Percentiles rank a stretch among this genome's conserved stretches.
Evolutionary conservation across 2,888 invertebrate genomes (phyloP).

Genomic region (Tromatobia lineatoria): DNA sequence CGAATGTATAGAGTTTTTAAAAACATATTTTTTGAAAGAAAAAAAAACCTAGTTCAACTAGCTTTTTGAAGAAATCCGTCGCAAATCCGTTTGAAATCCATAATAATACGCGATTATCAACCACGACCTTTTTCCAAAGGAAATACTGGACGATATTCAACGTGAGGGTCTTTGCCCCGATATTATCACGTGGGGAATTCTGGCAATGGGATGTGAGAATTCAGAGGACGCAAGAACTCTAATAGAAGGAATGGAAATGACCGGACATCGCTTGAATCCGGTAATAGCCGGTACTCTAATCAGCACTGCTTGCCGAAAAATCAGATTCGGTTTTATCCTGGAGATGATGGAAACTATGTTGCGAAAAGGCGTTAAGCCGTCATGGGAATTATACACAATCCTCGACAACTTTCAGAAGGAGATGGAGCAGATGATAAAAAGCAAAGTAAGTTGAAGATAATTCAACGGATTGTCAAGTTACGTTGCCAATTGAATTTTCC

Average conservation of each 20-base stretch:
- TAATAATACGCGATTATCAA: slow-evolving; percentile 11
- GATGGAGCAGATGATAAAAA: slow-evolving; percentile 68
- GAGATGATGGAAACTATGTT: slow-evolving; percentile 90
- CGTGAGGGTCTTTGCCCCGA: slow-evolving; percentile 88
- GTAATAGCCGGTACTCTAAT: slow-evolving; percentile 92
- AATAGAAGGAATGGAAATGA: slow-evolving; percentile 90
- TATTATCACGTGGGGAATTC: slow-evolving; percentile 94
- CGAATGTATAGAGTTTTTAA: too few species aligned
- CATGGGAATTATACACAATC: slow-evolving; percentile 86
- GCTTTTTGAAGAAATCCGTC: too few species aligned
- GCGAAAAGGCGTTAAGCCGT: slow-evolving; percentile 88
- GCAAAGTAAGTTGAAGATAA: slow-evolving; percentile 70
- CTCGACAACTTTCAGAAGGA: slow-evolving; percentile 78
- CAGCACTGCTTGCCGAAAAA: slow-evolving; percentile 88
- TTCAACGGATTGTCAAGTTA: slow-evolving; percentile 4
- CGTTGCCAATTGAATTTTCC: neutral
- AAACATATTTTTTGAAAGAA: too few species aligned
- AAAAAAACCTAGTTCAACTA: too few species aligned
- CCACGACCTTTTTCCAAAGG: slow-evolving; percentile 80
- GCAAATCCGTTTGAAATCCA: too few species aligned
- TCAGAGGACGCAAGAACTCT: slow-evolving; percentile 89
- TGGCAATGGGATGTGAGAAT: slow-evolving; percentile 92
- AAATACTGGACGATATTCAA: slow-evolving; percentile 85
- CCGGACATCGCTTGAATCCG: slow-evolving; percentile 89
- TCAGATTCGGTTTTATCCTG: slow-evolving; percentile 89